Base-by-base conservation (phyloP, 2,113 vertebrate species). In the Patagioenas fasciata region DNA sequence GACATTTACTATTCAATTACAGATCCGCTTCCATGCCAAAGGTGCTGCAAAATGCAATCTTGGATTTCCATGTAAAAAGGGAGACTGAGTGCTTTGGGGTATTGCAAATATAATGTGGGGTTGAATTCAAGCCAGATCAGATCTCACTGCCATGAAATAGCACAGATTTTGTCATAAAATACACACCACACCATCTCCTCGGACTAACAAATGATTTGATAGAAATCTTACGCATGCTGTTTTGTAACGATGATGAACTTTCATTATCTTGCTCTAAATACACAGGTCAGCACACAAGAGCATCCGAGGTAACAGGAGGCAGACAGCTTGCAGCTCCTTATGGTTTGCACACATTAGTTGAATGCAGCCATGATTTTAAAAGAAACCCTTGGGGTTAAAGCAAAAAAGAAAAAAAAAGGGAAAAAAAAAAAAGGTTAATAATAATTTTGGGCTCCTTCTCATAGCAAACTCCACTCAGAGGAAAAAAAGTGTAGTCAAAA, bases 201-300 rank as follows among this genome's bases (percentile, higher is more conserved):
- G 1, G 42, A 42, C 81, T 90, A 80, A 23, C 15, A 44, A 36
- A 32, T 20, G 15, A 29, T 93, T 80, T 50, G 50, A 57, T 53
- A 77, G 82, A 83, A 85, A 34, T 36, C 51, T 72, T 36, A 53
- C 2, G 4, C 1, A 0, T 69, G 32, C 44, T 71, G 80, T 11
- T 88, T 83, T 31, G 47, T 73, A 70, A 51, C 7, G 6, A 53
- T 18, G 11, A 71, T 38, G 90, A 92, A 61, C 91, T 88, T 81
- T 13, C 91, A 56, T 87, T 72, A 17, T 64, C 89, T 93, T 64
- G 62, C 62, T 92, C 51, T 73, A 75, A 91, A 95, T n/a, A 67
- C 60, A 24, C 25, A 44, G 73, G 56, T 71, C 81, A 91, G 85
- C 50, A 26, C 21, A 44, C 53, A 51, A 32, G 80, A 64, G 8